Evolutionary conservation across 2,888 invertebrate species (phyloP).

Genomic region (Ariolimax columbianus): DNA sequence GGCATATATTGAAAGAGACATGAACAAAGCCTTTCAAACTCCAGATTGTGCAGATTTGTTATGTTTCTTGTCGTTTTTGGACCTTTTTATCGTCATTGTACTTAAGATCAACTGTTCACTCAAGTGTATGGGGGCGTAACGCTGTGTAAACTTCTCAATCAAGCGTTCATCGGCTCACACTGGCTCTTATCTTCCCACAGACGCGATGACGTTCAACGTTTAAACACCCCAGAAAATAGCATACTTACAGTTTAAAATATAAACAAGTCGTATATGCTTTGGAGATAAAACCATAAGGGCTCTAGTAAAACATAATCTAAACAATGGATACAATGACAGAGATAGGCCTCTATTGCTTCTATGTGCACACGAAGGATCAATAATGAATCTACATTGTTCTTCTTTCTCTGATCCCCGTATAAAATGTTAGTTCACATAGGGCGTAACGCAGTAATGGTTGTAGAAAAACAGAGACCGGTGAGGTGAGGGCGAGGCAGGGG

Average conservation of each 20-base stretch:
- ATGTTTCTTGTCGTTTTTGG: neutral
- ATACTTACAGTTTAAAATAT: conserved; percentile 3
- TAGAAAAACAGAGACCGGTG: too few relatives aligned
- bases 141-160: neutral
- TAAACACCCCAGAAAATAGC: neutral
- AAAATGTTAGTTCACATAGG: too few relatives aligned
- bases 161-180: neutral
- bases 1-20: neutral
- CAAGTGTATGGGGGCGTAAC: neutral
- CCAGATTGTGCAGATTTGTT: neutral
- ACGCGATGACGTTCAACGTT: too few relatives aligned
- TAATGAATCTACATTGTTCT: too few relatives aligned
- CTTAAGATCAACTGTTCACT: neutral
- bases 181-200: neutral
- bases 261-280: neutral
- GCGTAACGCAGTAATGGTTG: too few relatives aligned
- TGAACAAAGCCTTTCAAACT: neutral
- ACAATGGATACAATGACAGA: too few relatives aligned
- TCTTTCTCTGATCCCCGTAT: too few relatives aligned
- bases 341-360: too few relatives aligned
- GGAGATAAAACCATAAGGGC: too few relatives aligned
- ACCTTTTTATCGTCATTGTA: neutral
- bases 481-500: too few relatives aligned
- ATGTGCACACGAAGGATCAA: too few relatives aligned
- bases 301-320: too few relatives aligned